phyloP scores from a whole-genome alignment of 2,113 vertebrate species.

The Panurus biarmicus region DNA sequence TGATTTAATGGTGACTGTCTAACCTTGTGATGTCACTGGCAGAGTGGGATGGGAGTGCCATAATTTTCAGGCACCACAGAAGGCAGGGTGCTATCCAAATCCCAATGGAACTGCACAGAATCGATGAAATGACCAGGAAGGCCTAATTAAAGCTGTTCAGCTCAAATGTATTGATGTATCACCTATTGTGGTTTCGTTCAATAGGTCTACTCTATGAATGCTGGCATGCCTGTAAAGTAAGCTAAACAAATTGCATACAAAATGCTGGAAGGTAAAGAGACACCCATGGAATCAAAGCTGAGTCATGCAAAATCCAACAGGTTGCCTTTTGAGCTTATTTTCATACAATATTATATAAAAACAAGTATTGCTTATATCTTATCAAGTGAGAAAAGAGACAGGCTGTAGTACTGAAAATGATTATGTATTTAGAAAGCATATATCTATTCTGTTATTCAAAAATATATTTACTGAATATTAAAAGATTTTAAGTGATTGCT shows the following conservation, averaged over 20 bases:
- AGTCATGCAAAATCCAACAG: slow-evolving; percentile 59
- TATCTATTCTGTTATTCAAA: not conserved
- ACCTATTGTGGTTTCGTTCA: slow-evolving; percentile 93
- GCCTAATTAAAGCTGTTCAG: slow-evolving; percentile 99
- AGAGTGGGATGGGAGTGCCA: slow-evolving; percentile 51
- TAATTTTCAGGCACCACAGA: slow-evolving; percentile 85
- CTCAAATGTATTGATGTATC: slow-evolving; percentile 99
- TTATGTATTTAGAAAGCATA: not conserved
- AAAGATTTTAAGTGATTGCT: not conserved
- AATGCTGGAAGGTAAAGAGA: slow-evolving; percentile 72
- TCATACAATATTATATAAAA: slow-evolving; percentile 39
- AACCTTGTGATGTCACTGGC: slow-evolving; percentile 74
- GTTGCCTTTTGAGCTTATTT: slow-evolving; percentile 56
- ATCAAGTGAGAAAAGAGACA: not conserved
- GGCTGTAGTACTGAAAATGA: not conserved
- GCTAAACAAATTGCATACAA: slow-evolving; percentile 93
- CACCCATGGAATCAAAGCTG: slow-evolving; percentile 43
- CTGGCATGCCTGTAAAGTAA: slow-evolving; percentile 85
- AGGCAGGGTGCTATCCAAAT: slow-evolving; percentile 80
- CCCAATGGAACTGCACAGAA: slow-evolving; percentile 76
- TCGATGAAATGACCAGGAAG: slow-evolving; percentile 97
- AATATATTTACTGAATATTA: not conserved
- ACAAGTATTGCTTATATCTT: slow-evolving; percentile 12
- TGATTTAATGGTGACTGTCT: slow-evolving; percentile 74
- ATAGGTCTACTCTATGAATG: slow-evolving; percentile 86